A percentile compares a stretch with the other conserved stretches of the same genome.
Evolutionary conservation across 2,888 invertebrate species (phyloP).

Genomic region (Eupsilia transversa): DNA sequence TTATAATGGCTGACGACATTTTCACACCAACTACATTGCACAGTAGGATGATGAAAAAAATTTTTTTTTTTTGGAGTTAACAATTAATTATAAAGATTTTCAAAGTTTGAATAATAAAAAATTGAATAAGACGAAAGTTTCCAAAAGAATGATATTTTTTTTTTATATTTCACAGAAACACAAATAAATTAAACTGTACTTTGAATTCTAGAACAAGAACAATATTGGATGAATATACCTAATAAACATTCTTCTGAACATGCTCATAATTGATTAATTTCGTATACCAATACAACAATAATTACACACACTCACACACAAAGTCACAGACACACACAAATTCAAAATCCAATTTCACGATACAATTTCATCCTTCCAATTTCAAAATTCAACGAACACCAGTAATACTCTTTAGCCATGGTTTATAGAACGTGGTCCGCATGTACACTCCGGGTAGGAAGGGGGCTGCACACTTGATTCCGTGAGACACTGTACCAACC

Average conservation of each 20-base stretch:
- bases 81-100: neutral
- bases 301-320: constrained; percentile 7
- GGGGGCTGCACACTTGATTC: constrained; percentile 98
- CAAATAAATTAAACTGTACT: constrained; percentile 41
- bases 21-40: neutral
- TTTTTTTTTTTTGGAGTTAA: too few species aligned
- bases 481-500: constrained; percentile 97
- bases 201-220: too few species aligned
- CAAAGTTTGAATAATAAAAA: neutral
- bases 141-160: neutral
- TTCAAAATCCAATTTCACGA: neutral
- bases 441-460: constrained; percentile 98
- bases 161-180: constrained; percentile 55
- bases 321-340: neutral
- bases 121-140: neutral
- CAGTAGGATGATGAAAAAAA: too few species aligned
- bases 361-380: neutral
- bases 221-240: neutral
- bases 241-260: neutral
- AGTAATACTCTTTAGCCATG: constrained; percentile 97
- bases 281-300: constrained; percentile 15
- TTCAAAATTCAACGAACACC: constrained; percentile 89
- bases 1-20: neutral
- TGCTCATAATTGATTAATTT: neutral
- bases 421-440: constrained; percentile 97